Conservation (phyloP, 1,140 invertebrate species). For the Colletes latitarsis region DNA sequence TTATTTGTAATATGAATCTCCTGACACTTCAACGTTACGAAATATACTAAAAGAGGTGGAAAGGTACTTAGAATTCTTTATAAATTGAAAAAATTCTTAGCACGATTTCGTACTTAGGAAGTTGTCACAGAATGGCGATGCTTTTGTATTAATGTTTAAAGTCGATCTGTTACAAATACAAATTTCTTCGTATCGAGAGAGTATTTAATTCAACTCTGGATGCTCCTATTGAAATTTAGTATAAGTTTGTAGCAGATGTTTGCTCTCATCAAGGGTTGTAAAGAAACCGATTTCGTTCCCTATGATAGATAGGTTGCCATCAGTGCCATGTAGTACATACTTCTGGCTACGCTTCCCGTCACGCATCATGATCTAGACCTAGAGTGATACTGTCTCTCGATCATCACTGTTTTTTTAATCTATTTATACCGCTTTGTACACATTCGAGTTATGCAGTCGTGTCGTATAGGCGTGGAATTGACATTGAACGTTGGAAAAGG, state of each 20-base stretch:
- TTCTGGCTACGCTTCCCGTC: neutral
- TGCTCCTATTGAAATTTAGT: neutral
- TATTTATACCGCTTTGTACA: neutral
- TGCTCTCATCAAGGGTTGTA: neutral
- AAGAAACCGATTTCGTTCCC: neutral
- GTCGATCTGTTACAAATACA: neutral
- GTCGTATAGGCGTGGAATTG: conserved; percentile 22
- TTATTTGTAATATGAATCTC: too few species aligned
- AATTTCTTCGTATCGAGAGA: neutral
- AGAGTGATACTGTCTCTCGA: neutral
- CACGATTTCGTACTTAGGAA: too few species aligned
- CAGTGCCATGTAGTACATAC: neutral
- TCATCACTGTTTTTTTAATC: neutral
- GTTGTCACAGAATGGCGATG: too few species aligned
- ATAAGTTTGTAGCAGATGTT: neutral
- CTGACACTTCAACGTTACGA: too few species aligned
- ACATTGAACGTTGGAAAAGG: conserved; percentile 8
- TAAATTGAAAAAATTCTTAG: too few species aligned
- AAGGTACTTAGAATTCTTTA: too few species aligned
- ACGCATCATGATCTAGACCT: neutral
- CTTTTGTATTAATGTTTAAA: neutral
- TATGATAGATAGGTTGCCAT: neutral
- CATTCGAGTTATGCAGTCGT: conserved; percentile 12
- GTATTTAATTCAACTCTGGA: neutral
- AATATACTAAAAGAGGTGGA: too few species aligned